Conservation (phyloP, 2,888 invertebrate genomes). For the Willowsia nigromaculata region DNA sequence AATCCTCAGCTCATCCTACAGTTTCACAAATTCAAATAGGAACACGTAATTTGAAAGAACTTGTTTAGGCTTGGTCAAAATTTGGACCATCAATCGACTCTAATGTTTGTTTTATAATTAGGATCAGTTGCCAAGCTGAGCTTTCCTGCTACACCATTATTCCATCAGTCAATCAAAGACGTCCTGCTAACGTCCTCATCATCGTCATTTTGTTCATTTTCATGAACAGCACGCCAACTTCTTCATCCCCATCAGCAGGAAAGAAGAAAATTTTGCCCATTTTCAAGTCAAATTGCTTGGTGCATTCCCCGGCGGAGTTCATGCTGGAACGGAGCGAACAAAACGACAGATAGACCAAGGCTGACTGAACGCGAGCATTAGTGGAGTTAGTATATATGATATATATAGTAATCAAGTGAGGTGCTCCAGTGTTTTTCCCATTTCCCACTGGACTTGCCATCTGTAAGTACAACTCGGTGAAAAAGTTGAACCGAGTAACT, state of each 20-base stretch:
- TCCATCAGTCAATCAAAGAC: background rate
- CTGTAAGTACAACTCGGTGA: background rate
- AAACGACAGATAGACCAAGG: background rate
- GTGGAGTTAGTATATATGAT: background rate
- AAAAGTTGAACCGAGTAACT: slow-evolving; percentile 14
- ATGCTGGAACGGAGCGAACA: background rate
- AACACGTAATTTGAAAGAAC: no score
- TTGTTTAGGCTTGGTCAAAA: no score
- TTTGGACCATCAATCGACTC: no score
- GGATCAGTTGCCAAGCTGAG: no score
- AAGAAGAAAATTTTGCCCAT: background rate
- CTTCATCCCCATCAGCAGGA: background rate
- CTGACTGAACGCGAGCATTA: background rate
- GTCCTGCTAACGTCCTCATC: background rate
- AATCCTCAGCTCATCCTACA: no score
- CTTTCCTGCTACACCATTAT: background rate
- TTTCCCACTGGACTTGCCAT: slow-evolving; percentile 19
- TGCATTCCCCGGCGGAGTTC: background rate
- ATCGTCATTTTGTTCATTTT: background rate
- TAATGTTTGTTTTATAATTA: no score
- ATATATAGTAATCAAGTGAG: slow-evolving; percentile 46
- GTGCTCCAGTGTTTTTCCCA: slow-evolving; percentile 21
- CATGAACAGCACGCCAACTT: background rate
- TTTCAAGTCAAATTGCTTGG: slow-evolving; percentile 25
- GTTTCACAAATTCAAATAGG: no score